Evolutionary conservation across 1,140 invertebrate genomes (phyloP), one percentile per base, ranked within the genome.

Genomic region (Platyura marginata): DNA sequence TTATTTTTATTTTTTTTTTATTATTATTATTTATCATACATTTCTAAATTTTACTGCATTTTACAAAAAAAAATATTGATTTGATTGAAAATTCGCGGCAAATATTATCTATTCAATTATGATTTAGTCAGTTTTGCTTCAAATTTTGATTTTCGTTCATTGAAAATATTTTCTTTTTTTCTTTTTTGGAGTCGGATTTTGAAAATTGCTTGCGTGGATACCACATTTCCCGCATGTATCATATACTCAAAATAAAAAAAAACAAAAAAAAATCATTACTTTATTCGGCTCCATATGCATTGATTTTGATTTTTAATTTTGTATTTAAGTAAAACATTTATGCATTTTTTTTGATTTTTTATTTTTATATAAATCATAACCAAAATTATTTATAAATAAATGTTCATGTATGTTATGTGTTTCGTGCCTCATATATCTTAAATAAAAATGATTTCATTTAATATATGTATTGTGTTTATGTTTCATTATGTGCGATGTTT

Each of bases 241-340:
- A 45, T 43, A 38, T 47, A 46, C 40, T 39, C 37, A 44, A 21
- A 46, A 44, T 38, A 32, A 43, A 46, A 25, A 15, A 40, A 36
- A 47, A 32, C 3, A 42, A 19, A 39, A 37, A 44, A 43, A 43
- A 35, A 49, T 52, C 47, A 49, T 38, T 23, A 54, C 41, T 47
- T 45, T 46, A 49, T 39, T 51, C 34, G 43, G 37, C 20, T 46
- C 36, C n/a, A 32, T 20, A 32, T 37, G 21, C 36, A 33, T 25
- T 41, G 10, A 25, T 29, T 29, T 40, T 42, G 39, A 29, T 46
- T 19, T 36, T 23, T 44, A 33, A 16, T 41, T 42, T 43, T 45
- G 41, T 13, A 44, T 45, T 20, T 36, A 44, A 35, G 13, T 38
- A 46, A 22, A 43, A 9, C 8, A 9, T n/a, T 32, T 20, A 32